Evolutionary conservation across 2,113 vertebrate genomes (phyloP), one percentile per base, ranked within the genome.

Genomic region (Rhinoptilus africanus): DNA sequence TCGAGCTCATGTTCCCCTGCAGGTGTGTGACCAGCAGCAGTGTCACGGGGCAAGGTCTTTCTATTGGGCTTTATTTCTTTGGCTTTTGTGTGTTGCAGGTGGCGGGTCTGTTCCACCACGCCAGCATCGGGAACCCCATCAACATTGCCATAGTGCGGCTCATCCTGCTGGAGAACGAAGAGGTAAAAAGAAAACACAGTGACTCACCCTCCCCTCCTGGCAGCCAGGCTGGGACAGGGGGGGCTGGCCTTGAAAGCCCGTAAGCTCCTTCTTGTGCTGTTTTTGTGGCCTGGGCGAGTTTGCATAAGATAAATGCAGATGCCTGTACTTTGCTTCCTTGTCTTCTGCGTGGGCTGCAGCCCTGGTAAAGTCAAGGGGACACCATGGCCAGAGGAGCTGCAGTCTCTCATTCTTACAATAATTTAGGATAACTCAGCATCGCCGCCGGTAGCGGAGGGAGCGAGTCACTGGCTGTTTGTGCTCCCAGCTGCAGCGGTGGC

Each of bases 111-210:
- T 99, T 98, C 97, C 98, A 98, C 34, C 99, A 99, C 22, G 97
- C 99, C 95, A 99, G 98, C 96, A 99, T 99, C 7, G 99, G 99
- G 89, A 99, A 99, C 88, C 98, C 99, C 54, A 98, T 99, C 97
- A 99, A 99, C 96, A 98, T 99, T 9, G 99, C 98, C 7, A 97
- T 99, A 4, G 99, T 99, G 96, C 98, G 99, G 10, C 98, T 99
- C 75, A 97, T 99, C 88, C 97, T 99, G 66, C 98, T 99, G 96
- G 99, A 99, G 94, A 95, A 98, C 0, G 99, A 99, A 3, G 99
- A 99, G 99, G 99, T 99, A 95, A 98, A 93, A 69, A 35, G 50
- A 12, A 12, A 14, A 10, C 5, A 3, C 2, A 2, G 27, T 39
- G 54, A 34, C 56, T 71, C 68, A 21, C 17, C 10, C 79, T 47